Evolutionary conservation across 2,113 vertebrate genomes (phyloP).

Genomic region (Empidonax traillii): DNA sequence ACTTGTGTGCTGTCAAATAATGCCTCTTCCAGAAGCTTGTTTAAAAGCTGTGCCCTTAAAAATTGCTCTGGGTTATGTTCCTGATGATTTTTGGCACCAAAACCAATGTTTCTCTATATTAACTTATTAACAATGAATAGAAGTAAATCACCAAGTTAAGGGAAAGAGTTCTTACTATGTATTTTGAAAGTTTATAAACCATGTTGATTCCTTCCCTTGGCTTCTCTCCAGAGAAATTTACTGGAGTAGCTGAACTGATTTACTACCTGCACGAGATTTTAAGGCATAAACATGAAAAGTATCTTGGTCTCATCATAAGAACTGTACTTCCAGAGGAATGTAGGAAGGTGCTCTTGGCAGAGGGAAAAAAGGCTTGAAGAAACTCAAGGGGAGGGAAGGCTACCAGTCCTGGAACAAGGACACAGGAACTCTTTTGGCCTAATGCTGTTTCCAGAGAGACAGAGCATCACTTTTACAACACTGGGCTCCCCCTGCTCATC

Average conservation of each 20-base stretch:
- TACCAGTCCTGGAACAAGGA: background rate
- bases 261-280: constrained; percentile 32
- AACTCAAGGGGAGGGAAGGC: background rate
- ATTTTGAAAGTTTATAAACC: constrained; percentile 57
- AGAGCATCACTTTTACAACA: background rate
- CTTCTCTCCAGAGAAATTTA: constrained; percentile 20
- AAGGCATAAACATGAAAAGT: background rate
- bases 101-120: constrained; percentile 59
- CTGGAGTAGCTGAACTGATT: constrained; percentile 25
- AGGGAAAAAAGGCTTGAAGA: background rate
- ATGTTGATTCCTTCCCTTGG: constrained; percentile 31
- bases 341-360: background rate
- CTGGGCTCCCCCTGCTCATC: background rate
- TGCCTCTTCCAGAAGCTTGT: constrained; percentile 70
- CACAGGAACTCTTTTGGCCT: background rate
- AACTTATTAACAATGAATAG: constrained; percentile 60
- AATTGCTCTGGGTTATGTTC: constrained; percentile 71
- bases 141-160: constrained; percentile 64
- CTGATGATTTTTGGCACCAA: constrained; percentile 70
- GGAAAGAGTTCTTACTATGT: constrained; percentile 14
- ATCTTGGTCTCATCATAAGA: background rate
- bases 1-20: constrained; percentile 65
- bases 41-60: constrained; percentile 65
- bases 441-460: background rate
- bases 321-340: background rate